These are phyloP conservation scores for Drusus annulatus DNA, from an alignment of 1,140 invertebrate species.

Conservation along the genomic window DNA sequence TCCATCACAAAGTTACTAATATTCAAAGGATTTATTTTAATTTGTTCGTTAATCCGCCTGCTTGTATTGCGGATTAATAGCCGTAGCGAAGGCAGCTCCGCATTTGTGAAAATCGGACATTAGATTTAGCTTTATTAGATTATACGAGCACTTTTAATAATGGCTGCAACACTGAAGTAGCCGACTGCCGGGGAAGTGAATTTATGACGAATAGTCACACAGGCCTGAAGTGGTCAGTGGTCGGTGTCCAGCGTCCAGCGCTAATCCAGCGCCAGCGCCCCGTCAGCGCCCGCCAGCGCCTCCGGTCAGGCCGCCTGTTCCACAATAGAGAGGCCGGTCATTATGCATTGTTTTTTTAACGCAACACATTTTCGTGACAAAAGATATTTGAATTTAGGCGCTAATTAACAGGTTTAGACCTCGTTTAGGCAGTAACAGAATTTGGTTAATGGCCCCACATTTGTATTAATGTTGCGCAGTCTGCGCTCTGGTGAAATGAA, in stretches of 20 bases:
- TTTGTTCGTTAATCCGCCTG: too few relatives aligned
- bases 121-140: constrained; percentile 41
- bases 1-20: too few relatives aligned
- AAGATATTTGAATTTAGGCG: constrained; percentile 23
- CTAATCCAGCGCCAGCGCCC: too few relatives aligned
- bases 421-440: constrained; percentile 2
- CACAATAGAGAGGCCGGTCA: not conserved
- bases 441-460: constrained; percentile 8
- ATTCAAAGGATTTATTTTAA: too few relatives aligned
- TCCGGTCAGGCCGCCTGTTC: not conserved
- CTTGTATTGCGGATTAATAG: not conserved
- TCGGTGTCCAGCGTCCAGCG: too few relatives aligned
- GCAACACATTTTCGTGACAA: constrained; percentile 29
- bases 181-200: not conserved
- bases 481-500: constrained; percentile 7
- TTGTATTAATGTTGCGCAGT: constrained; percentile 23
- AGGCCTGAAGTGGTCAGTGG: too few relatives aligned
- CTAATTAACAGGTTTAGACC: constrained; percentile 28
- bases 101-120: constrained; percentile 32
- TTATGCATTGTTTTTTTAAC: constrained; percentile 3
- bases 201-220: constrained; percentile 28
- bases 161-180: constrained; percentile 23
- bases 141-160: constrained; percentile 35
- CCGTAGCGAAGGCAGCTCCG: not conserved
- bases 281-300: not conserved